Conservation (phyloP, 2,113 vertebrate species). For the Calyptommatus sinebrachiatus region DNA sequence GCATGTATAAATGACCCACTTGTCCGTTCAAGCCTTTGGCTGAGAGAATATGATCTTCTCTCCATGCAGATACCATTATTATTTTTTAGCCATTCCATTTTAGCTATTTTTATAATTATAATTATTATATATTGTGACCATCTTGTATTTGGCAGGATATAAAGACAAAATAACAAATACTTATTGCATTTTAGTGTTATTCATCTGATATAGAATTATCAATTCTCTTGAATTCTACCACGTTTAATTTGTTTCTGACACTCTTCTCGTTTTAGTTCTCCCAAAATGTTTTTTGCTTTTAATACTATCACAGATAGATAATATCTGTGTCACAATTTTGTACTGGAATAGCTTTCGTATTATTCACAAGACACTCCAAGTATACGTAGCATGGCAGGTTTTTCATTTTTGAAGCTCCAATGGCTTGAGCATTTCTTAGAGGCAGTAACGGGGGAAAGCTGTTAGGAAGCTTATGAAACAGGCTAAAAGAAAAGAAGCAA, state of each 20-base stretch:
- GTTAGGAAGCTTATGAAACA: not conserved
- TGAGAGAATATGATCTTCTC: too few species aligned
- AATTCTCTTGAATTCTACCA: not conserved
- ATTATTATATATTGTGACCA: too few species aligned
- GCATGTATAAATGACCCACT: too few species aligned
- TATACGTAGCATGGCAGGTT: not conserved
- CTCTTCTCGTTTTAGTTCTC: not conserved
- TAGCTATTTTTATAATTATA: too few species aligned
- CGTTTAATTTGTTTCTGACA: not conserved
- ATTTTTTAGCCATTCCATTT: too few species aligned
- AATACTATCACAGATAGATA: not conserved
- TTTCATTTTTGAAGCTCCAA: not conserved
- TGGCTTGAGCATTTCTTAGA: not conserved
- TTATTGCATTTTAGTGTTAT: too few species aligned
- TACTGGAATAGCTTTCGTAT: not conserved
- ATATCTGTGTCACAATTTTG: not conserved
- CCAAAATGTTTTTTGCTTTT: not conserved
- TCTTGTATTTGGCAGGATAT: too few species aligned
- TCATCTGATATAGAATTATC: not conserved
- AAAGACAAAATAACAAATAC: too few species aligned
- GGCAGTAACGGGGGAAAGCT: not conserved
- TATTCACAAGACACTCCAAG: not conserved
- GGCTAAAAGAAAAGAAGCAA: not conserved
- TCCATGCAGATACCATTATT: too few species aligned
- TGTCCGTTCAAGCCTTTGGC: too few species aligned